These are phyloP conservation scores for Brevimyrus niger DNA, from an alignment of 2,113 vertebrate genomes.

Conservation along the genomic window DNA sequence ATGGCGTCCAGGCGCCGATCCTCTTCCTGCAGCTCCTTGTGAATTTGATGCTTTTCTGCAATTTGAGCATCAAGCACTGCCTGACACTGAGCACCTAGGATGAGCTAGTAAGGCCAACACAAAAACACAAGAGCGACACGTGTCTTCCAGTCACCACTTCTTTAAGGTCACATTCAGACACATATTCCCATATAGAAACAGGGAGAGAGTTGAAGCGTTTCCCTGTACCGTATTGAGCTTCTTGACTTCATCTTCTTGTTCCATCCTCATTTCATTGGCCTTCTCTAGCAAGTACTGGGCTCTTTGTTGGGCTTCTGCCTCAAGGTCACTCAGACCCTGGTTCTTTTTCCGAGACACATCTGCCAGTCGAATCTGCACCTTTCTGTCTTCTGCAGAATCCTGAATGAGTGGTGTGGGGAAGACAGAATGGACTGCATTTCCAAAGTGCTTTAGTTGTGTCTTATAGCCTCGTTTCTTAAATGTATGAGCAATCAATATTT, in stretches of 20 bases:
- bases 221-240: conserved; percentile 63
- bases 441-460: not conserved
- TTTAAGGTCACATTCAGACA: not conserved
- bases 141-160: not conserved
- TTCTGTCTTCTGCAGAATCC: conserved; percentile 59
- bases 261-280: conserved; percentile 60
- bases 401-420: conserved; percentile 24
- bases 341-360: conserved; percentile 51
- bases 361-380: conserved; percentile 56
- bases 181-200: not conserved
- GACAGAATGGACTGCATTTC: not conserved
- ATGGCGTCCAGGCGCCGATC: conserved; percentile 70
- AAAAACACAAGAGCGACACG: conserved; percentile 2
- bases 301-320: conserved; percentile 59
- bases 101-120: conserved; percentile 42
- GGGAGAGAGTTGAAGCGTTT: not conserved
- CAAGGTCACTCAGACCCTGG: conserved; percentile 63
- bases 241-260: conserved; percentile 81
- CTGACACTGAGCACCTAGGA: conserved; percentile 76
- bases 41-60: conserved; percentile 71
- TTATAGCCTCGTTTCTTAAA: not conserved
- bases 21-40: conserved; percentile 63
- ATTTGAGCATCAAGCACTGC: conserved; percentile 75
- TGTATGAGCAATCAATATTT: not conserved
- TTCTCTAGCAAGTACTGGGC: conserved; percentile 61